Conservation (phyloP, 2,113 vertebrate genomes). For the Pomatorhinus ruficollis region DNA sequence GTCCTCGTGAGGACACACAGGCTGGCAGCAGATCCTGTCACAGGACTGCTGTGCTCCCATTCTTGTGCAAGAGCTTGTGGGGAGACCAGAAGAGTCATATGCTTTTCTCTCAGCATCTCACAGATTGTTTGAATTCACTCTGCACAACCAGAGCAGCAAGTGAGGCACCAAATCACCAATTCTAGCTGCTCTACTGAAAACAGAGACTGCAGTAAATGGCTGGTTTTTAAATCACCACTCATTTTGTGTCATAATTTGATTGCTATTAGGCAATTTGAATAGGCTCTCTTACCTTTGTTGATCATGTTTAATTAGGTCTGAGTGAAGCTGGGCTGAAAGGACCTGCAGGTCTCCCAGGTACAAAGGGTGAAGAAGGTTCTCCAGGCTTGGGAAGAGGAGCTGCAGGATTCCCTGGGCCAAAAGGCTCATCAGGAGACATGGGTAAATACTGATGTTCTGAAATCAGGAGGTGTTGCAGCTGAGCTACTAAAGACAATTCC, state of each 20-base stretch:
- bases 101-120: not conserved
- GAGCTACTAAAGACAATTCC: not conserved
- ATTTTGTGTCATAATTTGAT: not conserved
- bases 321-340: conserved; percentile 77
- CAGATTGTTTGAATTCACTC: not conserved
- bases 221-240: not conserved
- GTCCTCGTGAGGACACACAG: not conserved
- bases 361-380: conserved; percentile 86
- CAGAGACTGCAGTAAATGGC: not conserved
- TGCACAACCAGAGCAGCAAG: not conserved
- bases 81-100: not conserved
- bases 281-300: not conserved
- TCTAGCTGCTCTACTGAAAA: not conserved
- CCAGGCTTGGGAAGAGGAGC: conserved; percentile 72
- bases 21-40: not conserved
- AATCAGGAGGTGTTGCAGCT: not conserved
- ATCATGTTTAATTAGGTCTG: conserved; percentile 58
- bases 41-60: not conserved
- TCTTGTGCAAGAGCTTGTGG: not conserved
- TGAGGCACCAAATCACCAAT: not conserved
- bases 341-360: conserved; percentile 79
- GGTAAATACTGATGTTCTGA: conserved; percentile 71
- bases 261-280: not conserved
- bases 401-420: conserved; percentile 80
- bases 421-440: conserved; percentile 81